Base-by-base conservation (phyloP, 2,113 vertebrate species). In the Chaetura pelagica region DNA sequence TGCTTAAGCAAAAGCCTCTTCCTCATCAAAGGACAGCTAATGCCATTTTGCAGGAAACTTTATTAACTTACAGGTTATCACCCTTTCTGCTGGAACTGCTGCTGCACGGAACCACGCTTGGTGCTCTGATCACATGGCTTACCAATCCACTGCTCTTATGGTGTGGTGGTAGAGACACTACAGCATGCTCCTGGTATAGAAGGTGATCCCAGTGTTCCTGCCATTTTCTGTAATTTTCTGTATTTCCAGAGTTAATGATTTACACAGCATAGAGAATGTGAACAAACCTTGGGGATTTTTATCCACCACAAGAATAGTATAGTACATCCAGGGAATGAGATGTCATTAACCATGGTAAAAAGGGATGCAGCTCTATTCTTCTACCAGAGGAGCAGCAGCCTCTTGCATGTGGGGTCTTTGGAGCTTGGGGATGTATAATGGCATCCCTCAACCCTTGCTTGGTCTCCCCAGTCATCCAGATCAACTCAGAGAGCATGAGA, bases 51-150 rank as follows among this genome's bases (percentile, higher is more conserved):
- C 16, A 68, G 19, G 19, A 67, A 55, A 52, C 20, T 49, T 73
- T 29, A 30, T 16, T 0, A 0, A 15, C 21, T 63, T n/a, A 15
- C 5, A 57, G 6, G 12, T 27, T 48, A 15, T 51, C 34, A 44
- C 3, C 12, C 19, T n/a, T 76, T 54, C 67, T 74, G 30, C 30
- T 69, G n/a, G 30, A 69, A 11, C 23, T 0, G 1, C 15, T 27
- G 32, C 7, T 61, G 27, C 34, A 11, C 5, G 13, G n/a, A 4
- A 44, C 15, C 0, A 0, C 0, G 1, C 63, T 58, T 4, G 1
- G 29, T 57, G 32, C 19, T 22, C 15, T 54, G 40, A 20, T 13
- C 26, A 14, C 1, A 1, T 19, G 11, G 19, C 15, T 52, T 17
- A 21, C 9, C 0, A 0, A 30, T 64, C 7, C 7, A 3, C 4